phyloP scores from a whole-genome alignment of 2,797 vertebrate genomes.

The Anguilla megastoma region DNA sequence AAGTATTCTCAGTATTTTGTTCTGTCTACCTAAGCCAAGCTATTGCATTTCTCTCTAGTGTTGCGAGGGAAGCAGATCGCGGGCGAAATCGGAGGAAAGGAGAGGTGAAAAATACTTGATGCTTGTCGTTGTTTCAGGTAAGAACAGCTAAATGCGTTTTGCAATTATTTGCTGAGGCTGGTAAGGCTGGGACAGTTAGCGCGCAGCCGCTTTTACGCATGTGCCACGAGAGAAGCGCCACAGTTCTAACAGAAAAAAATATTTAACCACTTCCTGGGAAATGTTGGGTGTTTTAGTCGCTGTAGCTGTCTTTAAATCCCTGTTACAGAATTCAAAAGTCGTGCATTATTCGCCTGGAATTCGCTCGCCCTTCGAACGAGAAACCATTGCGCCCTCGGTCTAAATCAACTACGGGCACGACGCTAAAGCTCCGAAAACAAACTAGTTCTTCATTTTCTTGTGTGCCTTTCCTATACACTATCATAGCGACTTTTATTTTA shows the following conservation, averaged over 20 bases:
- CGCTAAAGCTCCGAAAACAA: conserved; percentile 50
- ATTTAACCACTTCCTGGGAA: conserved; percentile 77
- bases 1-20: conserved; percentile 97
- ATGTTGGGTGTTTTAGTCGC: conserved; percentile 55
- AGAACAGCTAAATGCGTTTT: conserved; percentile 83
- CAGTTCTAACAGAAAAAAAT: conserved; percentile 64
- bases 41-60: conserved; percentile 97
- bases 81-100: conserved; percentile 74
- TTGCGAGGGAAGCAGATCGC: conserved; percentile 90
- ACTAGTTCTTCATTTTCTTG: conserved; percentile 48
- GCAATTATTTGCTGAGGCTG: conserved; percentile 82
- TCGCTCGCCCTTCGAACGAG: conserved; percentile 49
- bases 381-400: conserved; percentile 55
- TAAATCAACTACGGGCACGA: conserved; percentile 65
- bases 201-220: conserved; percentile 96
- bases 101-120: conserved; percentile 64
- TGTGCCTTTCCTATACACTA: conserved; percentile 49
- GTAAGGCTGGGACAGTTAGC: conserved; percentile 82
- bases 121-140: conserved; percentile 89
- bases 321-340: conserved; percentile 15
- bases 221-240: conserved; percentile 85
- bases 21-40: conserved; percentile 98
- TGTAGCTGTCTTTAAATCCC: conserved; percentile 45
- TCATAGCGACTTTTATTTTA: conserved; percentile 53
- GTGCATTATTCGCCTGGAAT: conserved; percentile 33